Base-by-base conservation (phyloP, 2,113 vertebrate species). In the Nymphicus hollandicus region DNA sequence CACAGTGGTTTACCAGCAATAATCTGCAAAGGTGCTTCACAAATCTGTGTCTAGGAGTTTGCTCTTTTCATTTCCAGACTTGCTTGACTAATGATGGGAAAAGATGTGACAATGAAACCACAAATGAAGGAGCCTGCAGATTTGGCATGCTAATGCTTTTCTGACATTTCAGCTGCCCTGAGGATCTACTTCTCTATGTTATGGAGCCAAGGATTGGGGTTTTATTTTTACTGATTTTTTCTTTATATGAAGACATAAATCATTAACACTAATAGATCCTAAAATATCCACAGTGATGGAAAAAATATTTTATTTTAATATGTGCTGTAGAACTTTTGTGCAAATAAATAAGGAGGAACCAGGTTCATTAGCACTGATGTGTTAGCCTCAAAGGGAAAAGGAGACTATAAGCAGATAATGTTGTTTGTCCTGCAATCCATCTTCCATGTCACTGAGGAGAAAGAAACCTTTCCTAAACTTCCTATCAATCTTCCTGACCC, bases 361-460 rank as follows among this genome's bases (percentile, higher is more conserved):
- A 95, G 70, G 44, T 93, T 96, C 90, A 93, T 96, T 95, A 96
- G 58, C 72, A 92, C 18, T 91, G 92, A 86, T 84, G 68, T 72
- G 80, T 76, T 86, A 93, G 86, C 79, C 85, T 89, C 77, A 93
- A 92, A 96, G 91, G 60, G 37, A 81, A 93, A 91, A 88, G 35
- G 46, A 91, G 76, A 86, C 60, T 79, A 79, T 52, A 95, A 92
- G 65, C 81, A 91, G 86, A 70, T 95, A 86, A 93, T 92, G 84
- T 94, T 92, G 80, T 89, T 95, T 95, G 81, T 95, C 91, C 81
- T 52, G 52, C 44, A 84, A 96, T 97, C 81, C 85, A 94, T 97
- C 96, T 96, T 94, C 66, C 37, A n/a, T 91, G 91, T 82, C 93
- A 96, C 73, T 76, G 52, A 82, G 11, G 31, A 66, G 66, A 93